A percentile compares a stretch with the other conserved stretches of the same genome.
Conservation (phyloP, 35 echinoderm and acorn worm species). For the Heliocidaris erythrogramma region DNA sequence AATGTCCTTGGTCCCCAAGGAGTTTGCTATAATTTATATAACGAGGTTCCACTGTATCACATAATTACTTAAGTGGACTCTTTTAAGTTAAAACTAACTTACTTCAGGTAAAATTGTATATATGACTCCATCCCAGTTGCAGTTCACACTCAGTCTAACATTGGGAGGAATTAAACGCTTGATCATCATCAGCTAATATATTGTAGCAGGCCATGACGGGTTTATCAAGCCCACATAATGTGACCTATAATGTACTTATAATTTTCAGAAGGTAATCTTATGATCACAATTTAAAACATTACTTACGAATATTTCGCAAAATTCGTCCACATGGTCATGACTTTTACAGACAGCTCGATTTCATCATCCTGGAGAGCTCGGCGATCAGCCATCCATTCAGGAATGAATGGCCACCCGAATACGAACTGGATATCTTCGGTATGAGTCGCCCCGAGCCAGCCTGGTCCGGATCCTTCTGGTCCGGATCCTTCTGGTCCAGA, state of each 20-base stretch:
- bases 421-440: constrained; percentile 68
- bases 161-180: too few species aligned
- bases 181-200: too few species aligned
- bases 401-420: constrained; percentile 61
- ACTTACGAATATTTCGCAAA: constrained; percentile 73
- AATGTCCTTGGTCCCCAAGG: too few species aligned
- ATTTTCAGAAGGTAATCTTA: too few species aligned
- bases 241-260: background rate
- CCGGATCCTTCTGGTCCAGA: background rate
- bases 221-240: background rate
- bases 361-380: constrained; percentile 51
- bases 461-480: constrained; percentile 9
- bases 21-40: too few species aligned
- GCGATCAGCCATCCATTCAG: constrained; percentile 12
- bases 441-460: constrained; percentile 59
- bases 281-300: background rate
- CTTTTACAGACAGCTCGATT: constrained; percentile 51
- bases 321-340: constrained; percentile 67
- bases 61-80: too few species aligned
- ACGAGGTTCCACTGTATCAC: too few species aligned
- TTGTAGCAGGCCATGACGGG: background rate
- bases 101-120: too few species aligned
- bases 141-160: too few species aligned
- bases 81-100: too few species aligned
- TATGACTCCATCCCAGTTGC: too few species aligned